A percentile compares a stretch with the other conserved stretches of the same genome.
Conservation (phyloP, 1,140 invertebrate genomes). For the Zaprionus taronus region DNA sequence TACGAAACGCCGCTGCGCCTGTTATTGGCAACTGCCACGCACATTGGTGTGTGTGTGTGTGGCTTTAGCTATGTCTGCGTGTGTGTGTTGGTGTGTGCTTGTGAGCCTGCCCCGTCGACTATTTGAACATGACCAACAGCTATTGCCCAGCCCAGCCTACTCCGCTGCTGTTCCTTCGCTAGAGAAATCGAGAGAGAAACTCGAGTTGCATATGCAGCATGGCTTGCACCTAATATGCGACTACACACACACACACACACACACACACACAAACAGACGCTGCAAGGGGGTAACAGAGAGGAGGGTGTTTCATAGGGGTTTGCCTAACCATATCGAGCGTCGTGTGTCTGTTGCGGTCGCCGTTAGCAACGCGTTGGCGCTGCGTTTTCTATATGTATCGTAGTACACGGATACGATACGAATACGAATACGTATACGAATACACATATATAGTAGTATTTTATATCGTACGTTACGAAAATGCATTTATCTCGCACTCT, state of each 20-base stretch:
- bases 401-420: slow-evolving; percentile 13
- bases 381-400: slow-evolving; percentile 58
- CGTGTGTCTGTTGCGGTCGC: slow-evolving; percentile 79
- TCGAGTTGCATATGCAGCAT: slow-evolving; percentile 71
- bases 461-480: slow-evolving; percentile 71
- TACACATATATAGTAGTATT: slow-evolving; percentile 40
- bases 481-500: slow-evolving; percentile 77
- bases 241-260: slow-evolving; percentile 20
- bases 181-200: slow-evolving; percentile 49
- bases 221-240: slow-evolving; percentile 74
- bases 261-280: slow-evolving; percentile 1
- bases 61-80: slow-evolving; percentile 10
- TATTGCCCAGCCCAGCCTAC: slow-evolving; percentile 49
- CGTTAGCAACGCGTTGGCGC: slow-evolving; percentile 75
- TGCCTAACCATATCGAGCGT: slow-evolving; percentile 69
- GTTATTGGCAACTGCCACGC: slow-evolving; percentile 72
- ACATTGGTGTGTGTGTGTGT: slow-evolving; percentile 39
- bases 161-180: slow-evolving; percentile 39
- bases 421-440: too few relatives aligned
- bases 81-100: slow-evolving; percentile 10
- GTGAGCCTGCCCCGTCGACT: slow-evolving; percentile 35
- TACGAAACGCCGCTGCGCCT: slow-evolving; percentile 68
- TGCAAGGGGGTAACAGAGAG: not conserved
- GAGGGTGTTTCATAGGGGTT: slow-evolving; percentile 11
- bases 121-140: slow-evolving; percentile 79